Base-by-base conservation (phyloP, 2,797 vertebrate species). In the Trachops cirrhosus region DNA sequence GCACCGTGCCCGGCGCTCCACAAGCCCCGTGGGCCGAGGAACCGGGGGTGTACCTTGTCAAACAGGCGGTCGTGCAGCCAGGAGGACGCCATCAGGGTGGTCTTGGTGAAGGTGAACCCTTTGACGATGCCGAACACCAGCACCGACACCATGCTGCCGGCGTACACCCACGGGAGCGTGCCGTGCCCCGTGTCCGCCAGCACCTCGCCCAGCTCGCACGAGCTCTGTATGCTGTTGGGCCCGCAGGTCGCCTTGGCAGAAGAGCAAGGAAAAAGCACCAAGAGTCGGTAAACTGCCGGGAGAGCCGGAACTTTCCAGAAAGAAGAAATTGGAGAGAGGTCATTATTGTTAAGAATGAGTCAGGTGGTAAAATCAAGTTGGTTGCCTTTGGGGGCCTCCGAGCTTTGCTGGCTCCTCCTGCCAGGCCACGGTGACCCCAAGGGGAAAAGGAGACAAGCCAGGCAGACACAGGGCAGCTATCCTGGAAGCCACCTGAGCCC, bases 51-150 rank as follows among this genome's bases (percentile, higher is more conserved):
- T 98, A 99, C 99, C 98, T 98, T 99, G 68, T 96, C 97, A 86
- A 99, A 99, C 98, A 99, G 98, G 16, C 70, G 97, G 90, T 99
- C 96, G 1, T 99, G 98, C 73, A 99, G 96, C 0, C 86, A 98
- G 83, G 98, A 99, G 77, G 98, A 98, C 0, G 98, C 98, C 4
- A 79, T 98, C 91, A 99, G 84, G 0, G 98, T 99, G 62, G 98
- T 97, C 85, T 98, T 97, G 34, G 98, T 98, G 93, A 98, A 99
- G 92, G 75, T 1, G 89, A 98, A 98, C 39, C 97, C 98, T 96
- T 99, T 99, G 87, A 98, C 32, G 41, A 97, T 0, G 50, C 97
- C 98, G 11, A 98, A 91, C 12, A 74, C 0, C 37, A 98, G 14
- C 95, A 98, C 98, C 68, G 86, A 91, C 26, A 98, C 57, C 64